A percentile compares a stretch with the other conserved stretches of the same genome.
Conservation (phyloP, 30 jellyfish, hydroid and myxozoan genomes). For the Turritopsis dohrnii region DNA sequence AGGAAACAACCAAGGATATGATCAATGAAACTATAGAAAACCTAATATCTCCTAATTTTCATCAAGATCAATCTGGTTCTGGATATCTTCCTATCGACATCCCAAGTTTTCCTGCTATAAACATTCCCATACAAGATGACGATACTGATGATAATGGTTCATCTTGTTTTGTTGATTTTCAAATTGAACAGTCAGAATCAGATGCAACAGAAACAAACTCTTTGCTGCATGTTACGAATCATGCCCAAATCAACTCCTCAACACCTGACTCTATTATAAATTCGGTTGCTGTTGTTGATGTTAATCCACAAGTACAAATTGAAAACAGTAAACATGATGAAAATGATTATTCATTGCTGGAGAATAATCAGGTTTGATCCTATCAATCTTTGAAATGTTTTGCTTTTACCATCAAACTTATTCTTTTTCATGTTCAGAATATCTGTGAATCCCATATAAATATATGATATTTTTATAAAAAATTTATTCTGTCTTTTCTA, state of each 20-base stretch:
- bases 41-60: neutral
- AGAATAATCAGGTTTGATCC: neutral
- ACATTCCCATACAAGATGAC: neutral
- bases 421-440: no score
- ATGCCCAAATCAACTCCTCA: neutral
- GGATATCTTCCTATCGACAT: neutral
- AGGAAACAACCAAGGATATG: neutral
- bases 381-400: neutral
- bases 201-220: neutral
- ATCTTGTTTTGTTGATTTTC: neutral
- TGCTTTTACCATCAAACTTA: neutral
- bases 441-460: no score
- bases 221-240: neutral
- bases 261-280: neutral
- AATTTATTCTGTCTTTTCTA: neutral
- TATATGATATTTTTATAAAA: no score
- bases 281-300: neutral
- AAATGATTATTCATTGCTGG: neutral
- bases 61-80: neutral
- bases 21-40: neutral
- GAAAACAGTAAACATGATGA: neutral
- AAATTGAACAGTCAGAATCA: neutral
- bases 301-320: neutral
- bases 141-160: neutral
- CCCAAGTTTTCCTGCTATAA: slow-evolving; percentile 2